A percentile compares a stretch with the other conserved stretches of the same genome.
Evolutionary conservation across 2,797 vertebrate species (phyloP).

Genomic region (Vespertilio murinus): DNA sequence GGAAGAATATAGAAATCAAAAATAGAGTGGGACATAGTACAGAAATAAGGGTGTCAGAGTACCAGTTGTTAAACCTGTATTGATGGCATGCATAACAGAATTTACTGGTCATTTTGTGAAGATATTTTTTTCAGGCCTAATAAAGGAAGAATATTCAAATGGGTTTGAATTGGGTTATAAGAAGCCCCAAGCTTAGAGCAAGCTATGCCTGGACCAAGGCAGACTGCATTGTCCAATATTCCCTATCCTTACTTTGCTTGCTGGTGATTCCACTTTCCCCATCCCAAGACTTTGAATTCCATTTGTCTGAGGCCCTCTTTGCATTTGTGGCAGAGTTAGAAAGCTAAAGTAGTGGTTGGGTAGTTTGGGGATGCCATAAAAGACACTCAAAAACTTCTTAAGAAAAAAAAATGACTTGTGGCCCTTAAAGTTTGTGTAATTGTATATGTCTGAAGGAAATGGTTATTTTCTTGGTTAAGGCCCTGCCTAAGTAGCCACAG

Average conservation of each 20-base stretch:
- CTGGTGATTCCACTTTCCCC: neutral
- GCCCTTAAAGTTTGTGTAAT: neutral
- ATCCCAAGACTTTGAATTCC: neutral
- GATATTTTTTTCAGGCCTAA: neutral
- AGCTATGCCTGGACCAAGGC: neutral
- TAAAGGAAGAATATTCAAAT: neutral
- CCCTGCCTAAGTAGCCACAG: neutral
- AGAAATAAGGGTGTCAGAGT: neutral
- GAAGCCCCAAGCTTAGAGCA: neutral
- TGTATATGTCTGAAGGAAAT: neutral
- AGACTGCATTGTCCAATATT: rapidly evolving
- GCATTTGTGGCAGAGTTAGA: neutral
- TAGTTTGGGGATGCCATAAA: neutral
- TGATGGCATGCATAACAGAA: neutral
- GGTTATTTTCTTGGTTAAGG: neutral
- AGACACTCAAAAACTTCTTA: neutral
- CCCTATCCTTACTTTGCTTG: neutral
- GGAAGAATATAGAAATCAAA: neutral
- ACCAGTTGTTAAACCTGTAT: neutral
- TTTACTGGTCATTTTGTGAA: neutral
- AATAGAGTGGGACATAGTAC: neutral
- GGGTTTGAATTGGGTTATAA: neutral
- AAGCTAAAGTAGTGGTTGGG: too few species aligned
- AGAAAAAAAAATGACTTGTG: neutral
- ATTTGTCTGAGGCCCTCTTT: neutral